Base-by-base conservation (phyloP, 2,113 vertebrate species). In the Uria aalge region DNA sequence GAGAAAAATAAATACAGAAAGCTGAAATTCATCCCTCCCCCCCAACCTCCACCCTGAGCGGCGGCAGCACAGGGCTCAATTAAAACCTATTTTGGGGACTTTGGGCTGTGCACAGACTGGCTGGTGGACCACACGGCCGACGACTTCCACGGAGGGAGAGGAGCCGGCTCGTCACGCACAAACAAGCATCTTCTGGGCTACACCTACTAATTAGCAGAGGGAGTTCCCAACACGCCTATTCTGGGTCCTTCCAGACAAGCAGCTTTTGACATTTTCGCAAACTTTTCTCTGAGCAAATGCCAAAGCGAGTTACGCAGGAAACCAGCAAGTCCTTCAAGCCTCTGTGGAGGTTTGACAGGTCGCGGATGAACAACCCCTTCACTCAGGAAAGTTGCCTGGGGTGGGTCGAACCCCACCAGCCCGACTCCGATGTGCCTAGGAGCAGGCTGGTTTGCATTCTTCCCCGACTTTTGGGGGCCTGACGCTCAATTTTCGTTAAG, bases 171-270 rank as follows among this genome's bases (percentile, higher is more conserved):
- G 3, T 77, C 84, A 43, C 43, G 40, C 76, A 48, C 63, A 45
- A 34, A 17, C 77, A 76, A 5, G 59, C 87, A 66, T 6, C 85
- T 59, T 12, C 20, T 5, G 72, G 88, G 55, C 69, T 55, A 68
- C 95, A 93, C 96, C 96, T 52, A 77, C 62, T 94, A 64, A 96
- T 96, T 93, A 96, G 30, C 17, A 47, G 36, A 94, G 95, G 96
- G 95, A 88, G 96, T 95, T 92, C 64, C 92, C 88, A 41, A 3
- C 90, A 50, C 56, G 47, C 95, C 96, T 53, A 9, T 50, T 47
- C 68, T 30, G 62, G 41, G 32, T n/a, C 45, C 78, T 82, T 59
- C 95, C 77, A 75, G 56, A 77, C 64, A 23, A 78, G 85, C 73
- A 59, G 77, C 95, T 93, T 85, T 66, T 21, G 2, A 68, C 32